Base-by-base conservation (phyloP, 2,888 invertebrate genomes). In the Ctena decussata region DNA sequence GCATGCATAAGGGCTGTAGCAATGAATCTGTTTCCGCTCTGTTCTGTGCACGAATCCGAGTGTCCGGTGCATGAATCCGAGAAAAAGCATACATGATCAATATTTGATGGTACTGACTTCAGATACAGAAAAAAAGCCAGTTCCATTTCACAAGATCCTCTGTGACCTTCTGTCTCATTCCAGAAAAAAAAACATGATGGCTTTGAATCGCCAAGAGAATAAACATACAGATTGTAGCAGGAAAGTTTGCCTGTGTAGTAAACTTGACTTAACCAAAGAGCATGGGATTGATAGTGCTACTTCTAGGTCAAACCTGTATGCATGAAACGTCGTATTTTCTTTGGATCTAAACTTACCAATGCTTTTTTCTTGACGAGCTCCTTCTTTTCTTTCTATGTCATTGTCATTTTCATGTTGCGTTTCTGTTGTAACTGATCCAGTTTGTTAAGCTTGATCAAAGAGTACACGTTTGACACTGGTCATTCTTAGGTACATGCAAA, bases 381-480 rank as follows among this genome's bases (percentile, higher is more conserved):
- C n/a, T n/a, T n/a, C n/a, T n/a, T n/a, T n/a, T n/a, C n/a, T n/a
- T n/a, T n/a, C n/a, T n/a, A n/a, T n/a, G n/a, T n/a, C n/a, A n/a
- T n/a, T n/a, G n/a, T n/a, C n/a, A n/a, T n/a, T n/a, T n/a, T n/a
- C 21, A 18, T 53, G 21, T 53, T 53, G 8, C 5, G 12, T 15
- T 53, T 53, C n/a, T 5, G 21, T n/a, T 5, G 8, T 11, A n/a
- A 5, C 53, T n/a, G n/a, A n/a, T n/a, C n/a, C n/a, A n/a, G n/a
- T n/a, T n/a, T n/a, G n/a, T n/a, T n/a, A n/a, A n/a, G n/a, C n/a
- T n/a, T n/a, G n/a, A n/a, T n/a, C n/a, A n/a, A n/a, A n/a, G n/a
- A n/a, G n/a, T n/a, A n/a, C 89, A 89, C 11, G 70, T 65, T 18
- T 74, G 35, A 74, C 86, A 86, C 69, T 86, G 86, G 49, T 89